Base-by-base conservation (phyloP, 2,888 invertebrate genomes). In the Amorpha juglandis region DNA sequence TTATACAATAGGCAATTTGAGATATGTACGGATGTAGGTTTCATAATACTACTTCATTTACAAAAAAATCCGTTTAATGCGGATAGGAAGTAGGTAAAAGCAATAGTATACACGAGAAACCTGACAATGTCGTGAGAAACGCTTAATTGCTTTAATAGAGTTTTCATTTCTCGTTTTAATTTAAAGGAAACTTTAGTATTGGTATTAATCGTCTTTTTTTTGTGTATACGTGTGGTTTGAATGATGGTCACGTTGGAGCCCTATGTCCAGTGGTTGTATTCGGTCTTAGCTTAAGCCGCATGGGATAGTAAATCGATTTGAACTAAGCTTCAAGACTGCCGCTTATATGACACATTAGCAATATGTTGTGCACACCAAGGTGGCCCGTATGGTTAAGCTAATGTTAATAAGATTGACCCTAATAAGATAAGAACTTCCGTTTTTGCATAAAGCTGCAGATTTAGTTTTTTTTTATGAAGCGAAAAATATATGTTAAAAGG, bases 371-470 rank as follows among this genome's bases (percentile, higher is more conserved):
- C n/a, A 19, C 38, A 58, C 42, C 42, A 42, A 19, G 11, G 42
- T 12, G 38, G 38, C 58, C 33, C 11, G 6, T 11, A 11, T 35
- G 16, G 35, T 19, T 58, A 58, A 58, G 38, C 58, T 58, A n/a
- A n/a, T n/a, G 1, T 42, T 58, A 58, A 58, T 42, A 38, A 42
- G 58, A 58, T 58, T 58, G 38, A 12, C 58, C 58, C 12, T 58
- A 58, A 58, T 58, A 58, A 58, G 38, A 58, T 58, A 58, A 58
- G 58, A 58, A 58, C 58, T 42, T 58, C 58, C 58, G 58, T 38
- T 58, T 42, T 58, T 14, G 58, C 58, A 58, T 58, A 42, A 58
- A 42, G 19, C 58, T 42, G 58, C 12, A 53, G 38, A 11, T 42
- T 58, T 58, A 1, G 19, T 38, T 19, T 12, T 21, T 12, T 21